Percentiles rank a stretch among this genome's conserved stretches.
phyloP scores from a whole-genome alignment of 2,888 invertebrate species.

The Papilio demoleus region DNA sequence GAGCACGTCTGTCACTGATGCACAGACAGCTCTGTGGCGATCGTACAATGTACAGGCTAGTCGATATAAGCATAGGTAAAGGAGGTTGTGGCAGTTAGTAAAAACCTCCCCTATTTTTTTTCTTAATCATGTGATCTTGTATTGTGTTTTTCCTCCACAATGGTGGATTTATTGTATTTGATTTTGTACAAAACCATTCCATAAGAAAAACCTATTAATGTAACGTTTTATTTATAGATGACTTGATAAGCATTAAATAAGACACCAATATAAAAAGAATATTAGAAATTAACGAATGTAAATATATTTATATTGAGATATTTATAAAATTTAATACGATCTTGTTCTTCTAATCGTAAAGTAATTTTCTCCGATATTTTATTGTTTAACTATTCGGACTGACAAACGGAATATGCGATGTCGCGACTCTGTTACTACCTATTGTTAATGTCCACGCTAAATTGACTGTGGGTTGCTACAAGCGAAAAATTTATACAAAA shows the following conservation, averaged over 20 bases:
- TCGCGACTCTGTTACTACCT: constrained; percentile 62
- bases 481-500: background rate
- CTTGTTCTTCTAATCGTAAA: constrained; percentile 80
- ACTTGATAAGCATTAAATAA: constrained; percentile 77
- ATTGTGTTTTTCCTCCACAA: constrained; percentile 67
- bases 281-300: constrained; percentile 78
- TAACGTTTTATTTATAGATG: constrained; percentile 77
- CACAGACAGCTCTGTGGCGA: constrained; percentile 48
- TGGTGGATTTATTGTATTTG: constrained; percentile 73
- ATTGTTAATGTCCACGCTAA: constrained; percentile 57
- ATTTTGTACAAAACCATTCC: constrained; percentile 83
- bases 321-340: constrained; percentile 82
- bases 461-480: constrained; percentile 29
- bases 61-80: constrained; percentile 58
- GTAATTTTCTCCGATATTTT: constrained; percentile 66
- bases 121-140: constrained; percentile 73
- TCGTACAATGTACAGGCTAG: constrained; percentile 80
- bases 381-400: constrained; percentile 50
- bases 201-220: constrained; percentile 74
- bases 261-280: constrained; percentile 80
- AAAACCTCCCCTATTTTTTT: constrained; percentile 55
- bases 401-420: constrained; percentile 49
- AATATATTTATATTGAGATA: constrained; percentile 84
- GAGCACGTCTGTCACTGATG: background rate
- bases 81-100: constrained; percentile 40